phyloP scores from a whole-genome alignment of 2,888 invertebrate species.

The Pristionchus arcanus region DNA sequence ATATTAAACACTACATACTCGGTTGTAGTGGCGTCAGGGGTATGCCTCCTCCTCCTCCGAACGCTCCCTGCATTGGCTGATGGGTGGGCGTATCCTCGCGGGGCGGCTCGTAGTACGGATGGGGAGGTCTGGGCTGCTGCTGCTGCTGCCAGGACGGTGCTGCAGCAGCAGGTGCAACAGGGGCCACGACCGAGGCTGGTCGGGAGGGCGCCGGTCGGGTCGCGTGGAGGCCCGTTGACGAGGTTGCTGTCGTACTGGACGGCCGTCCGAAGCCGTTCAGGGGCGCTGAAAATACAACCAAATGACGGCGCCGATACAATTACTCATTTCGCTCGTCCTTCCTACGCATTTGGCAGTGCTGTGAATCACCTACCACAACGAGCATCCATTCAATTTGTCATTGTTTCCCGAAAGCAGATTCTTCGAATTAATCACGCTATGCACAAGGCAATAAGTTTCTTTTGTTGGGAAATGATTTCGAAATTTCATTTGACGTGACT shows the following conservation, averaged over 20 bases:
- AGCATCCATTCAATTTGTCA: neutral
- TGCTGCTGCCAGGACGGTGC: neutral
- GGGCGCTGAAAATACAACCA: neutral
- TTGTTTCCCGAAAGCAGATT: no score
- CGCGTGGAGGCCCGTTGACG: neutral
- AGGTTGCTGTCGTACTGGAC: neutral
- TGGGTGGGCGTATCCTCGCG: neutral
- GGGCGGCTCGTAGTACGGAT: conserved; percentile 45
- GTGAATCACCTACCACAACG: conserved; percentile 48
- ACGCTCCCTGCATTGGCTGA: neutral
- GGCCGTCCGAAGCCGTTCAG: neutral
- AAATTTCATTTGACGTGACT: no score
- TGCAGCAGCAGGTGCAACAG: neutral
- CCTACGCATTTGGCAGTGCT: neutral
- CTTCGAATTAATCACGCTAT: no score
- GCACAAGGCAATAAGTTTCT: no score
- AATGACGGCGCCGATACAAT: neutral
- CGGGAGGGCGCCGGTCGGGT: conserved; percentile 43
- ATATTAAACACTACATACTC: no score
- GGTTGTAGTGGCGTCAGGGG: neutral
- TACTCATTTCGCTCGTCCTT: neutral
- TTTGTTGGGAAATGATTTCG: no score
- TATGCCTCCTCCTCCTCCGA: conserved; percentile 14
- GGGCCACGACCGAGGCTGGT: neutral
- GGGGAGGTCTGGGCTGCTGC: neutral